A percentile compares a stretch with the other conserved stretches of the same genome.
phyloP scores from a whole-genome alignment of 2,113 vertebrate species.

The Prunella fulvescens region DNA sequence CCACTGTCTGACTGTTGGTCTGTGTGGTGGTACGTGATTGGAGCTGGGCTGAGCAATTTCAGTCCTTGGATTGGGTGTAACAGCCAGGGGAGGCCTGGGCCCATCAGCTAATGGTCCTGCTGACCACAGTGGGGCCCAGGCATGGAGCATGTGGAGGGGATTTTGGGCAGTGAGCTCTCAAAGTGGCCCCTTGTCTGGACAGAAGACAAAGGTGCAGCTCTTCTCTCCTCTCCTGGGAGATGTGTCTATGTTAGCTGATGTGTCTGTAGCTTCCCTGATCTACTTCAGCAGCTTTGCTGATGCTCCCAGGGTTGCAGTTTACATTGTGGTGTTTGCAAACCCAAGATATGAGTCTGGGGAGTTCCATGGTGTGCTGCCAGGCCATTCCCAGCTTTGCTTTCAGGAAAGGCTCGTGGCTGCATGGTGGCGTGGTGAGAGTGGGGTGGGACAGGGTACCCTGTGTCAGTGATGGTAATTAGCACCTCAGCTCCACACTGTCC shows the following conservation, averaged over 20 bases:
- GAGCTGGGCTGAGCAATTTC: background rate
- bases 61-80: accelerated
- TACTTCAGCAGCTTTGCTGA: background rate
- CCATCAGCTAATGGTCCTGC: background rate
- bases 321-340: background rate
- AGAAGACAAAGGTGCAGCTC: background rate
- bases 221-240: background rate
- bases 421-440: accelerated
- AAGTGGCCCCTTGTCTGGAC: too few species aligned
- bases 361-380: background rate
- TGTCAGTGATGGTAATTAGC: background rate
- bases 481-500: background rate
- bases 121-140: accelerated
- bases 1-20: background rate
- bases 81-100: background rate
- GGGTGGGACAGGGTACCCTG: background rate
- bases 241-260: accelerated
- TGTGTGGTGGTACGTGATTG: accelerated
- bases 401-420: background rate
- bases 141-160: background rate
- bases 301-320: background rate
- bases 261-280: background rate
- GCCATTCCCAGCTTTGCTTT: background rate
- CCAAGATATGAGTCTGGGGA: accelerated
- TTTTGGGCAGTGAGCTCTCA: background rate